Conservation (phyloP, 2,113 vertebrate species). For the Sander lucioperca region DNA sequence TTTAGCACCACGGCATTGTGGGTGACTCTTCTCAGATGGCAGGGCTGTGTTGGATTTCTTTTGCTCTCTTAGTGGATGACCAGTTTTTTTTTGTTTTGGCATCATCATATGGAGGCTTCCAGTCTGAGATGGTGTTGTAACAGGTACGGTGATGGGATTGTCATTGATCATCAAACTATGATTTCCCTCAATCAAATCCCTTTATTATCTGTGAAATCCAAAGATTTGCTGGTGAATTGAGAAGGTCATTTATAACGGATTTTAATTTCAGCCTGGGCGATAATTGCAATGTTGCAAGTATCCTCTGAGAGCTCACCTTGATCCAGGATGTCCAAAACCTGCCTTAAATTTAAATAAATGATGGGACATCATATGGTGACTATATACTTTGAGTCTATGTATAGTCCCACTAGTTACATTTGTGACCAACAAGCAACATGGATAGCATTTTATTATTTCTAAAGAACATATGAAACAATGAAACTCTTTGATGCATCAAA, state of each 20-base stretch:
- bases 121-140: background rate
- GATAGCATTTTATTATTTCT: background rate
- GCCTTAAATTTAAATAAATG: background rate
- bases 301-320: background rate
- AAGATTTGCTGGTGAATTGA: background rate
- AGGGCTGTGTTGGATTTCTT: background rate
- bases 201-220: background rate
- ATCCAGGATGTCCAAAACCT: background rate
- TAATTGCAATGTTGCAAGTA: background rate
- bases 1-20: background rate
- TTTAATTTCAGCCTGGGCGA: background rate
- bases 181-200: background rate
- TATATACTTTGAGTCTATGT: background rate
- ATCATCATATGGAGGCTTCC: background rate
- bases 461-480: background rate
- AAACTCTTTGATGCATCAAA: background rate
- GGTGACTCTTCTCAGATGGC: background rate
- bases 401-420: background rate
- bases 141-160: background rate
- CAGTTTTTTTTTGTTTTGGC: background rate
- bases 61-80: background rate
- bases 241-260: background rate
- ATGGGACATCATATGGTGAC: background rate
- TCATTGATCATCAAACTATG: background rate
- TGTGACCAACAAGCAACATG: background rate